phyloP scores from a whole-genome alignment of 1,140 invertebrate genomes.

The Potamilus streckersoni region DNA sequence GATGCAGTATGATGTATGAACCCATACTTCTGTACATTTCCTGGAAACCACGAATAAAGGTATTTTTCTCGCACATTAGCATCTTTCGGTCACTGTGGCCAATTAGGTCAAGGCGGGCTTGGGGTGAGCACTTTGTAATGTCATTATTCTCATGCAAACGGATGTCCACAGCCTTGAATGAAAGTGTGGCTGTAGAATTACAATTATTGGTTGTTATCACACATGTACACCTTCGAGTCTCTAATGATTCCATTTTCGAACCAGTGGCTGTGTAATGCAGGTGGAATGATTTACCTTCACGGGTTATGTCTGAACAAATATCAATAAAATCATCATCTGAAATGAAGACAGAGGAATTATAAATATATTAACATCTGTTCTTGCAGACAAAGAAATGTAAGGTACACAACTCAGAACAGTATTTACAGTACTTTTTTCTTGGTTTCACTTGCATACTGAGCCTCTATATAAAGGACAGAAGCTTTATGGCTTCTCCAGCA shows the following conservation, averaged over 20 bases:
- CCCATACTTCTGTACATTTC: constrained; percentile 11
- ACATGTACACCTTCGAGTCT: constrained; percentile 17
- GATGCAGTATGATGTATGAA: constrained; percentile 16
- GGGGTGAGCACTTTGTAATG: constrained; percentile 9
- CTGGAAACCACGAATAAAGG: constrained; percentile 21
- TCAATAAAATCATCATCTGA: constrained; percentile 26
- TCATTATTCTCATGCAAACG: constrained; percentile 17
- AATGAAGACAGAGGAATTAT: background rate
- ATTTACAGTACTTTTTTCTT: too few relatives aligned
- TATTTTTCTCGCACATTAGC: constrained; percentile 3
- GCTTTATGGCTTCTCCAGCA: too few relatives aligned
- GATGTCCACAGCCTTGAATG: constrained; percentile 17
- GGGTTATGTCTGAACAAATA: constrained; percentile 15
- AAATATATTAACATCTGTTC: too few relatives aligned
- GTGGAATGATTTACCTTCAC: constrained; percentile 13
- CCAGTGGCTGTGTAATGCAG: constrained; percentile 18
- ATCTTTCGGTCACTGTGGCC: constrained; percentile 13
- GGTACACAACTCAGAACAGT: too few relatives aligned
- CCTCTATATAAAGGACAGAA: too few relatives aligned
- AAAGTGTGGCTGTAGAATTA: constrained; percentile 17
- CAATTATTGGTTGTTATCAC: constrained; percentile 19
- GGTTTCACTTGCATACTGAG: too few relatives aligned
- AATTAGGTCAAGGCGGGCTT: constrained; percentile 21
- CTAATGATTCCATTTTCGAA: background rate
- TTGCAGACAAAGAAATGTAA: too few relatives aligned